phyloP scores from a whole-genome alignment of 2,113 vertebrate species.

The Percopsis transmontana region DNA sequence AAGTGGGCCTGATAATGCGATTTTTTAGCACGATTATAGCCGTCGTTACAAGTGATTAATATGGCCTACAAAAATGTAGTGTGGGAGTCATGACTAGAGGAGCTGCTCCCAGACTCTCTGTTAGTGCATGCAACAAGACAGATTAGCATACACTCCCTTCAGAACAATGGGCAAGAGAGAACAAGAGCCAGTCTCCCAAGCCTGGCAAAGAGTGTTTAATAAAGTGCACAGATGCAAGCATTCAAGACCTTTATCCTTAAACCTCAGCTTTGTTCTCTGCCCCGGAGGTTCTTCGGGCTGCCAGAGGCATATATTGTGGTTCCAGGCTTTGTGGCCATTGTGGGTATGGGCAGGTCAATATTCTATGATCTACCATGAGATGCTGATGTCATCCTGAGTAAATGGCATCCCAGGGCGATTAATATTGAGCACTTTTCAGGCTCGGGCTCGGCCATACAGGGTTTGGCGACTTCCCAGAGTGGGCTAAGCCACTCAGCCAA shows the following conservation, averaged over 20 bases:
- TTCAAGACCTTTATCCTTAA: constrained; percentile 36
- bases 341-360: constrained; percentile 45
- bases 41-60: constrained; percentile 65
- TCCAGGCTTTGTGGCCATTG: constrained; percentile 31
- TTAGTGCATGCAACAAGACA: constrained; percentile 51
- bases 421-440: constrained; percentile 46
- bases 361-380: constrained; percentile 35
- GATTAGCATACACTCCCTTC: constrained; percentile 43
- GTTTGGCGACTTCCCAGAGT: constrained; percentile 52
- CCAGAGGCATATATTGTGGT: constrained; percentile 14
- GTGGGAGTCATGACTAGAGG: constrained; percentile 33
- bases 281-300: constrained; percentile 30
- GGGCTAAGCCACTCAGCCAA: constrained; percentile 41
- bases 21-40: neutral
- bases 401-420: constrained; percentile 53
- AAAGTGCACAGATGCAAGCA: constrained; percentile 43
- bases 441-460: constrained; percentile 29
- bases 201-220: constrained; percentile 48
- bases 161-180: constrained; percentile 57
- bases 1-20: constrained; percentile 17
- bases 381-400: constrained; percentile 58
- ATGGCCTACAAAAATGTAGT: constrained; percentile 60
- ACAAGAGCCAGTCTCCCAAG: constrained; percentile 35
- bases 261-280: constrained; percentile 20
- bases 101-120: constrained; percentile 11